These are phyloP conservation scores for Podabrus alpinus DNA, from an alignment of 2,888 invertebrate species.

Conservation along the genomic window DNA sequence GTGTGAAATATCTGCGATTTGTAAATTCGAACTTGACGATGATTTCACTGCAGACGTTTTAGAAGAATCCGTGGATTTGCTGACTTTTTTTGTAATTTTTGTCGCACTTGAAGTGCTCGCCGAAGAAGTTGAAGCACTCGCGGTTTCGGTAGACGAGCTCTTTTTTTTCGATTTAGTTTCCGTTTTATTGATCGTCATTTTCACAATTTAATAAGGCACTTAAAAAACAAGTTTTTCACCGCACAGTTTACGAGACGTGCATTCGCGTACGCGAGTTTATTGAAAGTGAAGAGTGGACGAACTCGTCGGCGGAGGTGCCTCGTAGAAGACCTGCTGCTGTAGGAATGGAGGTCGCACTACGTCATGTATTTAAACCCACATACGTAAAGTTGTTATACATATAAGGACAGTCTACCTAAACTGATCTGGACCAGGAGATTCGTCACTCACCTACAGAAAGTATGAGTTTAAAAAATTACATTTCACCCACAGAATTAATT, in stretches of 20 bases:
- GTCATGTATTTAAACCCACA: slow-evolving; percentile 43
- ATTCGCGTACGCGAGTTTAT: slow-evolving; percentile 23
- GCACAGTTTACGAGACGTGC: slow-evolving; percentile 4
- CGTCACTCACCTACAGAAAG: slow-evolving; percentile 6
- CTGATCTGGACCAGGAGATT: slow-evolving; percentile 15
- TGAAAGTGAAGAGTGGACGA: slow-evolving; percentile 38
- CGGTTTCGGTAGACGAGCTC: slow-evolving; percentile 30
- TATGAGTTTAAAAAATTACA: background rate
- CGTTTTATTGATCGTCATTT: slow-evolving; percentile 50
- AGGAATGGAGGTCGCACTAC: slow-evolving; percentile 41
- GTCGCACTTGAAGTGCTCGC: slow-evolving; percentile 36
- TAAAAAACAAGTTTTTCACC: background rate
- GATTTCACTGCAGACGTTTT: slow-evolving; percentile 45
- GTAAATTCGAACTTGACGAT: slow-evolving; percentile 51
- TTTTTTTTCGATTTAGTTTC: slow-evolving; percentile 43
- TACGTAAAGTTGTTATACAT: slow-evolving; percentile 48
- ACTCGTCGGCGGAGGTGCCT: slow-evolving; percentile 34
- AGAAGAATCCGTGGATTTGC: slow-evolving; percentile 29
- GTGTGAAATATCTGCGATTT: slow-evolving; percentile 54
- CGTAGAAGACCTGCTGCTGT: slow-evolving; percentile 34
- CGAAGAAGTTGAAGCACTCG: slow-evolving; percentile 35
- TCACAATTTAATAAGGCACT: slow-evolving; percentile 5
- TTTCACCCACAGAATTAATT: background rate
- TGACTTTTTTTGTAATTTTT: background rate
- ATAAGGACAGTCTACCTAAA: slow-evolving; percentile 41